A percentile compares a stretch with the other conserved stretches of the same genome.
Conservation (phyloP, 1,140 invertebrate genomes). For the Anoplophora glabripennis region DNA sequence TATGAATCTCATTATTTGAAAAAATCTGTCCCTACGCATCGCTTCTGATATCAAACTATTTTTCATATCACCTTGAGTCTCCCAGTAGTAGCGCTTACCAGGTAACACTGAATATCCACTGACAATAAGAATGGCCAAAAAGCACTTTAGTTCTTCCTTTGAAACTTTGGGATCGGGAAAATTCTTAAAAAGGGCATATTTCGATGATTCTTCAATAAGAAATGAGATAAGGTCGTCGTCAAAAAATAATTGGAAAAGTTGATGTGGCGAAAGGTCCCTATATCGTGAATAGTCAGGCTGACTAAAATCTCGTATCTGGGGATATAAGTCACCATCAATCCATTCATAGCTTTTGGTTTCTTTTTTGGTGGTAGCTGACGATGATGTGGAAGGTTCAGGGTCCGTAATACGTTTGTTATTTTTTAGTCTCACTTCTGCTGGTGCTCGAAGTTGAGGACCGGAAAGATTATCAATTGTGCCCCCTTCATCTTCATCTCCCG, state of each 20-base stretch:
- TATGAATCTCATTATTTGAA: slow-evolving; percentile 40
- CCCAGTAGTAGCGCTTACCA: slow-evolving; percentile 38
- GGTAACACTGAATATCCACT: slow-evolving; percentile 41
- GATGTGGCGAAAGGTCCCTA: no score
- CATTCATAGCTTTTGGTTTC: background rate
- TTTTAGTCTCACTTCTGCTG: no score
- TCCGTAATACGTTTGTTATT: background rate
- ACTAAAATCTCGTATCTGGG: background rate
- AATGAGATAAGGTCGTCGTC: background rate
- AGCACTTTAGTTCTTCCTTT: slow-evolving; percentile 33
- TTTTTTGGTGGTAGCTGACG: no score
- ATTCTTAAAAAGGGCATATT: slow-evolving; percentile 10
- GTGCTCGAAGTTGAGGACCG: no score
- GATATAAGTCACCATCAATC: background rate
- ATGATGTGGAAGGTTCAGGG: background rate
- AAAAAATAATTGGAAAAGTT: background rate
- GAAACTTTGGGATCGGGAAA: slow-evolving; percentile 5
- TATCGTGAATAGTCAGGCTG: no score
- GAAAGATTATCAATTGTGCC: no score
- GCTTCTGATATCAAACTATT: slow-evolving; percentile 31
- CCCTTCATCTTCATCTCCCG: no score
- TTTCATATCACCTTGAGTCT: slow-evolving; percentile 39
- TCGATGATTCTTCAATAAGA: background rate
- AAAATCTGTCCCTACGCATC: slow-evolving; percentile 40
- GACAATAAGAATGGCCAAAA: slow-evolving; percentile 40